Evolutionary conservation across 2,113 vertebrate genomes (phyloP), one percentile per base, ranked within the genome.

Genomic region (Scomber japonicus): DNA sequence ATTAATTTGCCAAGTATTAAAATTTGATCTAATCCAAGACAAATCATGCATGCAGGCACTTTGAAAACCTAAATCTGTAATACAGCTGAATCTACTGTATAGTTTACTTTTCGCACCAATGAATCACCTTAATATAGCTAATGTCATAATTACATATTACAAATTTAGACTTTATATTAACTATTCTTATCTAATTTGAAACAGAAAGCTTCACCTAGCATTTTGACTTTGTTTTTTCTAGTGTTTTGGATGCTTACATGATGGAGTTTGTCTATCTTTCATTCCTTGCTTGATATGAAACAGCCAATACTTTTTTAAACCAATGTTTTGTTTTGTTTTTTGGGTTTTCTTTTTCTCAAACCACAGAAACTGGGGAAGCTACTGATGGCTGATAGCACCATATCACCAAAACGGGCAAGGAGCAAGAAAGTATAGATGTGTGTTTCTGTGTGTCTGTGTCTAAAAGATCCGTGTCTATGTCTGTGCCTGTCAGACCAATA

Each of bases 351-450:
- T 24, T 40, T n/a, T 31, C 2, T 30, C 3, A 66, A 68, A 24
- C 3, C 7, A 27, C 9, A 48, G 16, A 49, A 9, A 73, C 15
- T 0, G 3, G 3, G 0, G 59, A 27, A 49, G 30, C 55, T 62
- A 55, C 55, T 63, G 68, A 48, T 46, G 51, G 46, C 13, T 76
- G 72, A 76, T 59, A 75, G 14, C 30, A 15, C 13, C 7, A 7
- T 53, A 66, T 65, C 67, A 65, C n/a, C 21, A 70, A 57, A 74
- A 50, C 11, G 6, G n/a, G 44, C 11, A 15, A 21, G 6, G 5
- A 57, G n/a, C 11, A 55, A 27, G 4, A 0, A n/a, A 68, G 54
- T 15, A 35, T 57, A 65, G 35, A 19, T 78, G 45, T 65, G 21
- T 59, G 53, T 59, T 10, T 54, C 0, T 51, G 15, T 51, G 80